Base-by-base conservation (phyloP, 2,113 vertebrate genomes). In the Hyaena hyaena region DNA sequence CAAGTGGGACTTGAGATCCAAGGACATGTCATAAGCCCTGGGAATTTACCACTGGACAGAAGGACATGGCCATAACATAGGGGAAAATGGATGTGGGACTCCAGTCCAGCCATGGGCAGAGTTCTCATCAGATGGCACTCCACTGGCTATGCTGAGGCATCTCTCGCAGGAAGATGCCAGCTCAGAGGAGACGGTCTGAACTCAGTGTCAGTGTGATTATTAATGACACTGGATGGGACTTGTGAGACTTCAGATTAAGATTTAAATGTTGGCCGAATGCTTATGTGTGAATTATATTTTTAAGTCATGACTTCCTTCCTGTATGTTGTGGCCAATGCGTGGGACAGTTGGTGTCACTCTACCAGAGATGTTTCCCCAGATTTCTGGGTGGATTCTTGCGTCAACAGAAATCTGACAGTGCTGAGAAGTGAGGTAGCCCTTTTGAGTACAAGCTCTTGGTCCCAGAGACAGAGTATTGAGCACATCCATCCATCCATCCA, bases 251-350 rank as follows among this genome's bases (percentile, higher is more conserved):
- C 65, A 77, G 74, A 66, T 71, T 76, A 69, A 76, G 50, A 48
- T 58, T 76, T 45, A 88, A 55, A 96, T 35, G 17, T 71, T 68
- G 79, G 76, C 66, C 3, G 9, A 73, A 31, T 28, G 43, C 53
- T 94, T 83, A n/a, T 1, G 2, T 80, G 84, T 77, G 33, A 71
- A 80, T 87, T 96, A 92, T 87, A 74, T 93, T 92, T 93, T 89
- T 74, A 88, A 88, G 15, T 73, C 69, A 68, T 90, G 65, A 93
- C 76, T 96, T 90, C 82, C 71, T 93, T 97, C 50, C 55, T 94
- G 39, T 28, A 19, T 66, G 48, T 39, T 48, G 23, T 58, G 55
- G 85, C 73, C 86, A 94, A 16, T 24, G 33, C 21, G 24, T 19
- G 24, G 12, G 16, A 61, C 84, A 17, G 19, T 24, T 39, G 24